These are phyloP conservation scores for Muschampia plurimacula DNA, from an alignment of 2,888 invertebrate genomes.

Conservation along the genomic window DNA sequence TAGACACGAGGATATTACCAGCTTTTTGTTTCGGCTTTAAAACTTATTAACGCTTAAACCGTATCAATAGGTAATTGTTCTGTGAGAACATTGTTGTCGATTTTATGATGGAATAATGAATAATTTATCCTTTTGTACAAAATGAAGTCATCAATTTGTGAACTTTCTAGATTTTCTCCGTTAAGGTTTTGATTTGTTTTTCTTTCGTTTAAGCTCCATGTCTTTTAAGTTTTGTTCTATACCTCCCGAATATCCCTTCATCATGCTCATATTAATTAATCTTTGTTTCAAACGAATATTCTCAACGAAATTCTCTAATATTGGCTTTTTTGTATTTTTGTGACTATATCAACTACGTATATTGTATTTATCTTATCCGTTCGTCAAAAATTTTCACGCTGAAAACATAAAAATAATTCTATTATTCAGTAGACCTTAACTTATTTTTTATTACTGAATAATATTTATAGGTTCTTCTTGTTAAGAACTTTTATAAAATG, in stretches of 20 bases:
- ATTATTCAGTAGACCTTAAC: not conserved
- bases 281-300: too few species aligned
- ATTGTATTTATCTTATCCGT: too few species aligned
- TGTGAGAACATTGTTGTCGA: not conserved
- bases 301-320: too few species aligned
- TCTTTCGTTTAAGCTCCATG: not conserved
- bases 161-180: not conserved
- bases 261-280: not conserved
- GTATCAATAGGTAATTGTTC: constrained; percentile 18
- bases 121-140: not conserved
- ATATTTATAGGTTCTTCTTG: not conserved
- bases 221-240: not conserved
- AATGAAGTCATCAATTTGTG: not conserved
- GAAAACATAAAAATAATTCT: not conserved
- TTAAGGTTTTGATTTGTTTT: not conserved
- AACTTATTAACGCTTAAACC: constrained; percentile 12
- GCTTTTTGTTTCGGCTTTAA: constrained; percentile 45
- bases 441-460: not conserved
- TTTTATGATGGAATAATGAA: constrained; percentile 8
- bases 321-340: too few species aligned
- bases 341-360: too few species aligned
- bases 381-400: too few species aligned
- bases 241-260: not conserved
- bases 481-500: not conserved
- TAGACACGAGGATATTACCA: constrained; percentile 42